These are phyloP conservation scores for Clistopyga incitator DNA, from an alignment of 2,888 invertebrate genomes.

Conservation along the genomic window DNA sequence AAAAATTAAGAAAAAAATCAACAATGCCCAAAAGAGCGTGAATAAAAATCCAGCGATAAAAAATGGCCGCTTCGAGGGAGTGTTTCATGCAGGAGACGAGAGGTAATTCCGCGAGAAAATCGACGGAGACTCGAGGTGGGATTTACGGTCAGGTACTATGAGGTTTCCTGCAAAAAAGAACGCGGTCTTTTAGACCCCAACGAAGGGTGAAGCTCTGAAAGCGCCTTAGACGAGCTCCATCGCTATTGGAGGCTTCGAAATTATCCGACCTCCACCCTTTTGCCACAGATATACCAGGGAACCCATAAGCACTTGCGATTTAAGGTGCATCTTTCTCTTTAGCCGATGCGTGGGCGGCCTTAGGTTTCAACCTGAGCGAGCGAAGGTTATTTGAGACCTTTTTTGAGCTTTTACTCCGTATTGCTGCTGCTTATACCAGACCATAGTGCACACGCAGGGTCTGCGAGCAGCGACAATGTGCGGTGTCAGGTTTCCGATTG, in stretches of 20 bases:
- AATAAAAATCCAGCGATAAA: no score
- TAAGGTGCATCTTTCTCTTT: slow-evolving; percentile 32
- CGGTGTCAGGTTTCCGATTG: slow-evolving; percentile 47
- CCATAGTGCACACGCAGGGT: background rate
- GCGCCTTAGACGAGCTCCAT: background rate
- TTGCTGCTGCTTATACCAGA: background rate
- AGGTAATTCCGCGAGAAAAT: background rate
- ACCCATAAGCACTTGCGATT: background rate
- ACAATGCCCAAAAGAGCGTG: no score
- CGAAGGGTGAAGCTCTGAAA: slow-evolving; percentile 14
- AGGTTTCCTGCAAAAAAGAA: slow-evolving; percentile 4
- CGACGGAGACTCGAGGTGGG: background rate
- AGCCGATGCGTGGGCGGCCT: slow-evolving; percentile 28
- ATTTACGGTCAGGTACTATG: slow-evolving; percentile 17
- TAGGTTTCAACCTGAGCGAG: slow-evolving; percentile 55
- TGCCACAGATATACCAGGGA: background rate
- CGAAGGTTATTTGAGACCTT: slow-evolving; percentile 57
- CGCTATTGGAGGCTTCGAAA: slow-evolving; percentile 5
- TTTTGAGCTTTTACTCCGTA: background rate
- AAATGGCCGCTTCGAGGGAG: no score
- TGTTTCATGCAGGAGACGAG: no score
- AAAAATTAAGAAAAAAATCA: background rate
- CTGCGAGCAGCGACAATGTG: slow-evolving; percentile 31
- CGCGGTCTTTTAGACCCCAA: slow-evolving; percentile 2
- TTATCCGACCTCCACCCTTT: background rate